A percentile compares a stretch with the other conserved stretches of the same genome.
Evolutionary conservation across 2,113 vertebrate species (phyloP).

Genomic region (Daubentonia madagascariensis): DNA sequence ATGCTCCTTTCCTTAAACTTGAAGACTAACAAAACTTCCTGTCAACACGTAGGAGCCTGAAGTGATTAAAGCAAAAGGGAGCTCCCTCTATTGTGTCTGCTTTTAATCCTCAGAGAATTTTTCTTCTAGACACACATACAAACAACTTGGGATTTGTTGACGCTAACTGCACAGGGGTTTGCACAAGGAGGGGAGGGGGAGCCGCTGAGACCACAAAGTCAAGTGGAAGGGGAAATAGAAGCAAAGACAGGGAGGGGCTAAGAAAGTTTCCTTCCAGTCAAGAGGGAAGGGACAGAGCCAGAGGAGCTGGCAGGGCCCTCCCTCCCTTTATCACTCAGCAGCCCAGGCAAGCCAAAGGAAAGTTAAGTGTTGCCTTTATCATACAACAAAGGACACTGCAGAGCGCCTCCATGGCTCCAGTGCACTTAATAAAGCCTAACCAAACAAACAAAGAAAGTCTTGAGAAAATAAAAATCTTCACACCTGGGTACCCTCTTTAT

Average conservation of each 20-base stretch:
- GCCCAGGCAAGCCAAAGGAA: background rate
- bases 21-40: constrained; percentile 56
- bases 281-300: background rate
- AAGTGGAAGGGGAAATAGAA: constrained; percentile 12
- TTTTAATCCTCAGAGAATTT: constrained; percentile 53
- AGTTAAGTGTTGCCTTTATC: background rate
- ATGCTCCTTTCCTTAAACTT: constrained; percentile 53
- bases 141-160: constrained; percentile 39
- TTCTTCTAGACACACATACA: constrained; percentile 16
- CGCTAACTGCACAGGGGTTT: constrained; percentile 38
- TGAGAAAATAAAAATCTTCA: constrained; percentile 51
- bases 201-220: background rate
- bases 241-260: background rate
- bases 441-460: constrained; percentile 51
- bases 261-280: background rate
- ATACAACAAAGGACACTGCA: background rate
- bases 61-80: constrained; percentile 47
- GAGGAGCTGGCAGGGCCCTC: background rate
- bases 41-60: constrained; percentile 43
- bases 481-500: constrained; percentile 56
- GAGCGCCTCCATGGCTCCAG: background rate
- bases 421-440: constrained; percentile 34
- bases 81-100: constrained; percentile 50
- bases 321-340: background rate
- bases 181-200: background rate